phyloP scores from a whole-genome alignment of 2,113 vertebrate genomes.

The Tragelaphus strepsiceros region DNA sequence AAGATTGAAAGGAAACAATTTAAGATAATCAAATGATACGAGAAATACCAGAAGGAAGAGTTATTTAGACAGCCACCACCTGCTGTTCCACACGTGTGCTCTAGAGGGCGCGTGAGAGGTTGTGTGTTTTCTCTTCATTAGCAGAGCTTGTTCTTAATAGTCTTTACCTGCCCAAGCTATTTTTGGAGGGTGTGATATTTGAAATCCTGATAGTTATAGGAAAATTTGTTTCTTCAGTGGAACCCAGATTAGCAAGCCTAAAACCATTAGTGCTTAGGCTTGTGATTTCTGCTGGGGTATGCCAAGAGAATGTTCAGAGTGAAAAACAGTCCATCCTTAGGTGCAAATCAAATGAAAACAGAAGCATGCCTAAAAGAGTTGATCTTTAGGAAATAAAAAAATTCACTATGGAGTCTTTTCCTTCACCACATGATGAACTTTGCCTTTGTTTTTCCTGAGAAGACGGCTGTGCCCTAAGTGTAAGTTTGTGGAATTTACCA shows the following conservation, averaged over 20 bases:
- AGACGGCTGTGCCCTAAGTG: background rate
- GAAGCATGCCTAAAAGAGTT: background rate
- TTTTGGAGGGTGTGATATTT: conserved; percentile 30
- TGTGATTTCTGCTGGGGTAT: background rate
- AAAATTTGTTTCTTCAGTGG: conserved; percentile 1
- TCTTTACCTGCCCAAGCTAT: conserved; percentile 26
- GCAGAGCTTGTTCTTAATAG: conserved; percentile 2
- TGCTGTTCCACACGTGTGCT: background rate
- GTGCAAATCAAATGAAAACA: background rate
- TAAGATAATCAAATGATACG: background rate
- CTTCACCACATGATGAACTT: background rate
- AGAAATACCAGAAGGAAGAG: rapidly evolving
- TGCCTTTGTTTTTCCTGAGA: background rate
- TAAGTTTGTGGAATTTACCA: background rate
- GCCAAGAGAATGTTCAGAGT: background rate
- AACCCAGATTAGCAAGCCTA: conserved; percentile 5
- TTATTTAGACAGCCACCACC: background rate
- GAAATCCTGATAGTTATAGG: conserved; percentile 44
- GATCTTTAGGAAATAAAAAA: background rate
- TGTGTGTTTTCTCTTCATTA: background rate
- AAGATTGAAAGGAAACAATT: background rate
- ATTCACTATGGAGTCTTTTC: background rate
- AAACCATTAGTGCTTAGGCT: background rate
- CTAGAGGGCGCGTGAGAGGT: background rate
- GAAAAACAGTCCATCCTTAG: background rate